These are phyloP conservation scores for Galerucella calmariensis DNA, from an alignment of 2,888 invertebrate species.

Conservation along the genomic window DNA sequence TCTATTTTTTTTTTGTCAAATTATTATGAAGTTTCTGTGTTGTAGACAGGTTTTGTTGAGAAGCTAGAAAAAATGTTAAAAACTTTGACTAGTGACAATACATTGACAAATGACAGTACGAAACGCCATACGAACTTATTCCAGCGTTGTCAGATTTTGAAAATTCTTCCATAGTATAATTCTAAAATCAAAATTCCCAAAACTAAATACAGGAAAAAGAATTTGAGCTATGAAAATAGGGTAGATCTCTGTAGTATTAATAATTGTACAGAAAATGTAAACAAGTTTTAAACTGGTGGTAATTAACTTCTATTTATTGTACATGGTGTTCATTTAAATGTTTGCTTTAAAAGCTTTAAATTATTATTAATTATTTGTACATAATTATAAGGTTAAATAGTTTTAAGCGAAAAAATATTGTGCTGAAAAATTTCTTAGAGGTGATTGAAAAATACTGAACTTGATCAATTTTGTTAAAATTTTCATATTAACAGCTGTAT, in stretches of 20 bases:
- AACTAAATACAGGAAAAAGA: background rate
- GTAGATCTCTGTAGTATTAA: background rate
- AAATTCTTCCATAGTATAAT: too few relatives aligned
- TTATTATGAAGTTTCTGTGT: too few relatives aligned
- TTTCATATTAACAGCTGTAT: background rate
- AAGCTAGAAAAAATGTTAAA: too few relatives aligned
- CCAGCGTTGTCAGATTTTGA: too few relatives aligned
- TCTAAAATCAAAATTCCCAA: too few relatives aligned
- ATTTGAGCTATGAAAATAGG: too few relatives aligned
- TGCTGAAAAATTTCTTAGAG: background rate
- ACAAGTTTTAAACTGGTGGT: constrained; percentile 16
- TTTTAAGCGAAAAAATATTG: constrained; percentile 11
- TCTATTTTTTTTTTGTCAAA: too few relatives aligned
- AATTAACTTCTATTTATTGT: constrained; percentile 23
- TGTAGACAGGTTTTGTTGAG: too few relatives aligned
- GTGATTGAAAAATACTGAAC: background rate
- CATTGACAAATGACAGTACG: too few relatives aligned
- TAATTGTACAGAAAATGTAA: background rate
- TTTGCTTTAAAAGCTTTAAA: constrained; percentile 35
- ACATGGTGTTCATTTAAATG: constrained; percentile 19
- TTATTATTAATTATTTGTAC: constrained; percentile 18
- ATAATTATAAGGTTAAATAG: constrained; percentile 28
- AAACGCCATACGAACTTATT: too few relatives aligned
- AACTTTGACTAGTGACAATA: too few relatives aligned
- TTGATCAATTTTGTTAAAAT: too few relatives aligned